Evolutionary conservation across 2,797 vertebrate species (phyloP).

Genomic region (Decapterus maruadsi): DNA sequence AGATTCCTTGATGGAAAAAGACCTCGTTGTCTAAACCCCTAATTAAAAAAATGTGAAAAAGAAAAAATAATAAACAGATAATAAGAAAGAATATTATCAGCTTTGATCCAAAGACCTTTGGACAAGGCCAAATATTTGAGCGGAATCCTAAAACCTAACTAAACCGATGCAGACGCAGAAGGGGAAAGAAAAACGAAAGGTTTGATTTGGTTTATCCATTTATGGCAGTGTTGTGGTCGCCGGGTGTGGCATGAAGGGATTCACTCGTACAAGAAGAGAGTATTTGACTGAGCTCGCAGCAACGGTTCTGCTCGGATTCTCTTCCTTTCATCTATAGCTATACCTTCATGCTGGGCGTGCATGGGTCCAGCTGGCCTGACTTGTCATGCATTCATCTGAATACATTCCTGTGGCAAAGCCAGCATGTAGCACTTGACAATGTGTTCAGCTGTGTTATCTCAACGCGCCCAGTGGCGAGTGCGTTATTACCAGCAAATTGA

Average conservation of each 20-base stretch:
- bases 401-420: constrained; percentile 66
- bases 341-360: constrained; percentile 17
- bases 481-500: constrained; percentile 57
- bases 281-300: neutral
- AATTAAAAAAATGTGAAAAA: constrained; percentile 45
- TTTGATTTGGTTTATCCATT: constrained; percentile 3
- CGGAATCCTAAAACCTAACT: constrained; percentile 7
- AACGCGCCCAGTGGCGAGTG: constrained; percentile 23
- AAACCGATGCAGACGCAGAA: neutral
- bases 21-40: constrained; percentile 50
- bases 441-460: constrained; percentile 56
- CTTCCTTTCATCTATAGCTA: constrained; percentile 30
- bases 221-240: constrained; percentile 7
- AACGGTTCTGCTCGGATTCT: constrained; percentile 36
- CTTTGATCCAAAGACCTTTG: constrained; percentile 49
- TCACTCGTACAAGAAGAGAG: constrained; percentile 21
- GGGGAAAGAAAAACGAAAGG: neutral
- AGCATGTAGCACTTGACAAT: constrained; percentile 48
- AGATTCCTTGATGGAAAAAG: constrained; percentile 62
- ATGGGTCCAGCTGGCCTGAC: constrained; percentile 63
- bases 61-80: constrained; percentile 37
- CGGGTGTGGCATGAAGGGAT: constrained; percentile 1
- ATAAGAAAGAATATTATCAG: constrained; percentile 31
- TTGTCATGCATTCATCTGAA: constrained; percentile 60
- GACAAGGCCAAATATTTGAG: constrained; percentile 4